These are phyloP conservation scores for Halcyon badia DNA, from an alignment of 2,797 vertebrate species.

Conservation along the genomic window DNA sequence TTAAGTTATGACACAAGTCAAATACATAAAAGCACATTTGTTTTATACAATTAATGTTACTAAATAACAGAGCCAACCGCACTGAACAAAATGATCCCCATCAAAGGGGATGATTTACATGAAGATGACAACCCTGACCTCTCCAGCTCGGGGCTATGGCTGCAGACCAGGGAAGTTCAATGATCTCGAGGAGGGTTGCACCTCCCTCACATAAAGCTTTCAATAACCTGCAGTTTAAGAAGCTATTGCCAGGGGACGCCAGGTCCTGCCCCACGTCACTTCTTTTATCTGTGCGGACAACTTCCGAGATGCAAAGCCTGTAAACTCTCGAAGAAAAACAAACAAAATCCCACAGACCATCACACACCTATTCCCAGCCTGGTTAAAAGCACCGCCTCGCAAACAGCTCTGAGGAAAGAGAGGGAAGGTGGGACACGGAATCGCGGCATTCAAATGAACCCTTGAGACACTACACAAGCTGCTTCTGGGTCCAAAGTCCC, in stretches of 20 bases:
- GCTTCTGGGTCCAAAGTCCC: neutral
- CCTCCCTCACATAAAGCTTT: neutral
- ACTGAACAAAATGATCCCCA: neutral
- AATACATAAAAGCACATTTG: neutral
- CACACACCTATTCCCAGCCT: neutral
- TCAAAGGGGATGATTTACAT: neutral
- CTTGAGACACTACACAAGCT: neutral
- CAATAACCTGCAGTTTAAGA: neutral
- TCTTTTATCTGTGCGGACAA: neutral
- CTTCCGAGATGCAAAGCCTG: neutral
- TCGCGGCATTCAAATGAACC: fast-evolving
- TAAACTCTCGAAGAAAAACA: neutral
- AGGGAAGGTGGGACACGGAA: neutral
- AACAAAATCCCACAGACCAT: neutral
- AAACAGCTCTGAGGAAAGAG: fast-evolving
- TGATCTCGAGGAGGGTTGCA: neutral
- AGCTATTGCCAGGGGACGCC: neutral
- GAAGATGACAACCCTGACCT: neutral
- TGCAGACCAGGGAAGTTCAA: neutral
- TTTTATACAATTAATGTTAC: neutral
- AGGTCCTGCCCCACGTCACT: neutral
- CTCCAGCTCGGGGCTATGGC: neutral
- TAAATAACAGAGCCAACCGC: neutral
- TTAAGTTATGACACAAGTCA: neutral
- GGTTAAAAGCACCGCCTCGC: neutral